Evolutionary conservation across 1,140 invertebrate species (phyloP).

Genomic region (Dryas iulia): DNA sequence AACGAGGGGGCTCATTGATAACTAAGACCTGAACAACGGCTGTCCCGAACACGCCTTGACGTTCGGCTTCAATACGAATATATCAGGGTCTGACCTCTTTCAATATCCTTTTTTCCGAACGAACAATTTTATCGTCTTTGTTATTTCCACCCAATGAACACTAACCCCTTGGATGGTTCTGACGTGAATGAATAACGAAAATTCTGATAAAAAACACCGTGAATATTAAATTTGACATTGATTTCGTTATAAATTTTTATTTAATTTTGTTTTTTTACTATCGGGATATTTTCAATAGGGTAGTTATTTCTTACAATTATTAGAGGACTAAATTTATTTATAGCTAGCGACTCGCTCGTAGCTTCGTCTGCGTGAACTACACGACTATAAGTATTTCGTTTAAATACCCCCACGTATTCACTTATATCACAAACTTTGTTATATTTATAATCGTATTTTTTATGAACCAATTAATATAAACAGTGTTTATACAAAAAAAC

Average conservation of each 20-base stretch:
- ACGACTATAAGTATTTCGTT: too few species aligned
- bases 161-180: conserved; percentile 69
- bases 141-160: conserved; percentile 76
- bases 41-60: conserved; percentile 57
- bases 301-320: too few species aligned
- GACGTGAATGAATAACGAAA: conserved; percentile 40
- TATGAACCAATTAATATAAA: too few species aligned
- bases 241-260: background rate
- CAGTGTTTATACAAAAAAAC: too few species aligned
- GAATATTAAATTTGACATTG: conserved; percentile 16
- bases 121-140: conserved; percentile 76
- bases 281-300: background rate
- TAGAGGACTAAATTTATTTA: too few species aligned
- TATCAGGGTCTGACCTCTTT: conserved; percentile 66
- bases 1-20: conserved; percentile 38
- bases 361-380: too few species aligned
- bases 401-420: too few species aligned
- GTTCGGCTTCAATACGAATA: conserved; percentile 66
- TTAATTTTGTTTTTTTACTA: background rate
- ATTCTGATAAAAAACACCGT: conserved; percentile 20
- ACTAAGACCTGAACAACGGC: conserved; percentile 55
- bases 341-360: too few species aligned
- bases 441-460: too few species aligned
- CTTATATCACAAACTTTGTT: too few species aligned
- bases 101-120: conserved; percentile 74